A percentile compares a stretch with the other conserved stretches of the same genome.
These are phyloP conservation scores for Sarcophaga bullata DNA, from an alignment of 1,140 invertebrate genomes.

Conservation along the genomic window DNA sequence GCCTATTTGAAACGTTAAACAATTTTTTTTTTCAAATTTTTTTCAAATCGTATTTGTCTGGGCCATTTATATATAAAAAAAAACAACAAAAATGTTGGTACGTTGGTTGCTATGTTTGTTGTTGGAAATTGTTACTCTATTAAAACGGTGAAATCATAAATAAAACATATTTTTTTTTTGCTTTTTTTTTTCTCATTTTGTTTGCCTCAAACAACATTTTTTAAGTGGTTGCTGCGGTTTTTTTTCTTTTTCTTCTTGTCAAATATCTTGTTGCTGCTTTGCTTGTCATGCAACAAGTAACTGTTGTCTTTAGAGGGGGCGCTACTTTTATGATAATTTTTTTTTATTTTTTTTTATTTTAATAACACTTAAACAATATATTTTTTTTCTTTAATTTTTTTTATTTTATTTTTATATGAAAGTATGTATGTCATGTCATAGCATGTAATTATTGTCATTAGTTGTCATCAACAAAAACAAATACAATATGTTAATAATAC, in stretches of 20 bases:
- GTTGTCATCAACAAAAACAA: neutral
- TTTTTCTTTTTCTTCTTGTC: neutral
- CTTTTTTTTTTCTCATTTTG: no score
- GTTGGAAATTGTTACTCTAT: neutral
- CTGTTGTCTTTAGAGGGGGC: neutral
- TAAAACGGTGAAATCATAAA: conserved; percentile 24
- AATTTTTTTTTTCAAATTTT: no score
- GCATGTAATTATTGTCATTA: neutral
- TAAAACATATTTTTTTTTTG: conserved; percentile 3
- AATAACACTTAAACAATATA: no score
- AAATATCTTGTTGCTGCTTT: neutral
- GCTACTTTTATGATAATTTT: neutral
- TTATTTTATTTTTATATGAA: no score
- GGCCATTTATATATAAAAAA: no score
- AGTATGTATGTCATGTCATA: neutral
- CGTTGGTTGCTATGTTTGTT: no score
- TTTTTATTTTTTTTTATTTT: no score
- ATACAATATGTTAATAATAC: neutral
- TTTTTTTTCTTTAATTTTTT: neutral
- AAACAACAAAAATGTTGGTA: no score
- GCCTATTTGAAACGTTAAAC: no score
- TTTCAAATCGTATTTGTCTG: no score
- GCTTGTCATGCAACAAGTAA: conserved; percentile 18
- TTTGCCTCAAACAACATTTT: neutral
- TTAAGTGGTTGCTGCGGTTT: neutral